Percentiles rank a stretch among this genome's conserved stretches.
Conservation (phyloP, 1,140 invertebrate genomes). For the Holcopasites calliopsidis region DNA sequence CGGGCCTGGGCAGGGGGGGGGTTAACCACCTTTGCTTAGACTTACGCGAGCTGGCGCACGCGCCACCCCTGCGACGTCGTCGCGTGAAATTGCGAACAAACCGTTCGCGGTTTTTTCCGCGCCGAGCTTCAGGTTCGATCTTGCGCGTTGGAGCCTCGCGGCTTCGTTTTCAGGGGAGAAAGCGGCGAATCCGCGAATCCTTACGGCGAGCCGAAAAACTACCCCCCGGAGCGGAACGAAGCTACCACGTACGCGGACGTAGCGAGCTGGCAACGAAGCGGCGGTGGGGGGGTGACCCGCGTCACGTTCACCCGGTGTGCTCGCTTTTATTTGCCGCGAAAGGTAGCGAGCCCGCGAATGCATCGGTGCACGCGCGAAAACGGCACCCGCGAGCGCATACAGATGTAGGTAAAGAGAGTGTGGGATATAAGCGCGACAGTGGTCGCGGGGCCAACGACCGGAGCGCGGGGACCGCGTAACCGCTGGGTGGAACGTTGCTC, state of each 20-base stretch:
- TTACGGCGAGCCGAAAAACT: no score
- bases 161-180: no score
- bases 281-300: slow-evolving; percentile 39
- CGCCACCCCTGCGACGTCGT: slow-evolving; percentile 34
- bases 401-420: slow-evolving; percentile 63
- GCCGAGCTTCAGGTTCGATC: no score
- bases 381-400: background rate
- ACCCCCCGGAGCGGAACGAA: no score
- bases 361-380: slow-evolving; percentile 15
- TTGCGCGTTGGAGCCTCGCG: no score
- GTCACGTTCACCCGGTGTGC: slow-evolving; percentile 58
- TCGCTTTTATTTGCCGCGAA: slow-evolving; percentile 56
- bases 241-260: no score
- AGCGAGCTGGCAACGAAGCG: no score
- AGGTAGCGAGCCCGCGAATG: slow-evolving; percentile 36
- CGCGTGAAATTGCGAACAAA: slow-evolving; percentile 8
- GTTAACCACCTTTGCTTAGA: slow-evolving; percentile 71
- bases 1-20: slow-evolving; percentile 76
- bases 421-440: slow-evolving; percentile 68
- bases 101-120: no score
- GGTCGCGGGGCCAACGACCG: slow-evolving; percentile 77
- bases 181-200: no score
- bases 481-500: slow-evolving; percentile 17
- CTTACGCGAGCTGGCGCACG: slow-evolving; percentile 61
- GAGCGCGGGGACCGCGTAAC: slow-evolving; percentile 64